Conservation (phyloP, 2,113 vertebrate species). For the Hiodon tergisus region DNA sequence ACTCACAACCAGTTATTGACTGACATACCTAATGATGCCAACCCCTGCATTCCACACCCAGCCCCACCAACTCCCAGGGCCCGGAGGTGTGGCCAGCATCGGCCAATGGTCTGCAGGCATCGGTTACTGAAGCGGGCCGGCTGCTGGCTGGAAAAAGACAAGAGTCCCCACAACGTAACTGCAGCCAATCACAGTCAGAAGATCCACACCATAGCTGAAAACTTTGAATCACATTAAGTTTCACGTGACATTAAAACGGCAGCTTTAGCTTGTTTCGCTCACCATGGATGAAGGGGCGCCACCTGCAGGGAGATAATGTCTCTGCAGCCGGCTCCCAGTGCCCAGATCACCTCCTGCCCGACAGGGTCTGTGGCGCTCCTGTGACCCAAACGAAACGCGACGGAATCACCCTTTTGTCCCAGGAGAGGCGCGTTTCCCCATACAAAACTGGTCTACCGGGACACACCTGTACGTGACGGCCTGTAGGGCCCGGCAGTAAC, state of each 20-base stretch:
- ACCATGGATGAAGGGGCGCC: constrained; percentile 94
- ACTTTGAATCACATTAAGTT: neutral
- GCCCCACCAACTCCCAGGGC: constrained; percentile 91
- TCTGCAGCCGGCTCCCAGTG: constrained; percentile 92
- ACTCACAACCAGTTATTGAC: too few relatives aligned
- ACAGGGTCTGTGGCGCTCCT: constrained; percentile 96
- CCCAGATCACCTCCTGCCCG: constrained; percentile 98
- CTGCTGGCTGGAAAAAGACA: constrained; percentile 77
- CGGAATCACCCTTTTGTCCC: too few relatives aligned
- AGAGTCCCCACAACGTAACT: neutral
- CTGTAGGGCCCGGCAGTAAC: constrained; percentile 94
- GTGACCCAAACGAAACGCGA: constrained; percentile 28
- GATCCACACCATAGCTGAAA: neutral
- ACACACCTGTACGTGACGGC: constrained; percentile 91
- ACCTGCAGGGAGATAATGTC: constrained; percentile 98
- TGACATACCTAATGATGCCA: constrained; percentile 82
- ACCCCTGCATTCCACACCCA: constrained; percentile 89
- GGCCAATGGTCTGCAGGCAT: constrained; percentile 94
- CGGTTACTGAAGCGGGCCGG: constrained; percentile 94
- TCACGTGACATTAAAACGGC: neutral
- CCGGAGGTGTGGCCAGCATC: constrained; percentile 94
- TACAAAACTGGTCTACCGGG: neutral
- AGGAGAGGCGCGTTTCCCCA: too few relatives aligned
- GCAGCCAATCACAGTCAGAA: neutral
- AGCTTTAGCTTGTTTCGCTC: constrained; percentile 37